These are phyloP conservation scores for Leptinotarsa juncta DNA, from an alignment of 2,888 invertebrate genomes.

Conservation along the genomic window DNA sequence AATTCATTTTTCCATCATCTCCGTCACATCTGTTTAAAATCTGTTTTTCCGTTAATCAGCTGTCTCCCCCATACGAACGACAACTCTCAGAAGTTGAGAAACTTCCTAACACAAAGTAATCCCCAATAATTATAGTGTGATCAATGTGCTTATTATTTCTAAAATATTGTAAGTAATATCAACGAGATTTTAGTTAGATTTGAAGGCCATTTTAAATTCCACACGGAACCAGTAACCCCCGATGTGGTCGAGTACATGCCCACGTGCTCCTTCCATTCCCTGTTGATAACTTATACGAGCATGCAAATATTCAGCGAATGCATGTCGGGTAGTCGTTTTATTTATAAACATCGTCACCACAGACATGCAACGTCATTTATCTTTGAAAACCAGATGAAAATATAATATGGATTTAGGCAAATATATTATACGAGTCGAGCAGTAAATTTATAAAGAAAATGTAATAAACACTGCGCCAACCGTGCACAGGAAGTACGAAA, in stretches of 20 bases:
- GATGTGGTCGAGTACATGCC: conserved; percentile 2
- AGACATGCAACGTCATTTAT: conserved; percentile 42
- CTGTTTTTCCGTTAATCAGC: no score
- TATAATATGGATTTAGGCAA: conserved; percentile 27
- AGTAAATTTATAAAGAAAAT: conserved; percentile 19
- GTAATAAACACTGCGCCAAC: conserved; percentile 18
- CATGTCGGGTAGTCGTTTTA: conserved; percentile 37
- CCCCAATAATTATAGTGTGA: background rate
- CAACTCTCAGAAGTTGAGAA: no score
- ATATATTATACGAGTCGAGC: conserved; percentile 15
- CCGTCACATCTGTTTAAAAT: no score
- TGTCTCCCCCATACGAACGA: no score
- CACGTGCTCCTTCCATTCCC: conserved; percentile 25
- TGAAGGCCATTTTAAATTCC: background rate
- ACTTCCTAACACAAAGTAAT: no score
- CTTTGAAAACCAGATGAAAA: conserved; percentile 30
- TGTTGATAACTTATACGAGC: conserved; percentile 35
- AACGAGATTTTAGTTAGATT: background rate
- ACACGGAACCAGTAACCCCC: background rate
- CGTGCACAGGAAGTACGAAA: conserved; percentile 16
- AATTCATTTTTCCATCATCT: no score
- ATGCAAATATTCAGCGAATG: conserved; percentile 40
- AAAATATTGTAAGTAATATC: no score
- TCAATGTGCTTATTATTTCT: background rate
- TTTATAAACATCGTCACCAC: conserved; percentile 41